Evolutionary conservation across 1,140 invertebrate species (phyloP).

Genomic region (Hyphantria cunea): DNA sequence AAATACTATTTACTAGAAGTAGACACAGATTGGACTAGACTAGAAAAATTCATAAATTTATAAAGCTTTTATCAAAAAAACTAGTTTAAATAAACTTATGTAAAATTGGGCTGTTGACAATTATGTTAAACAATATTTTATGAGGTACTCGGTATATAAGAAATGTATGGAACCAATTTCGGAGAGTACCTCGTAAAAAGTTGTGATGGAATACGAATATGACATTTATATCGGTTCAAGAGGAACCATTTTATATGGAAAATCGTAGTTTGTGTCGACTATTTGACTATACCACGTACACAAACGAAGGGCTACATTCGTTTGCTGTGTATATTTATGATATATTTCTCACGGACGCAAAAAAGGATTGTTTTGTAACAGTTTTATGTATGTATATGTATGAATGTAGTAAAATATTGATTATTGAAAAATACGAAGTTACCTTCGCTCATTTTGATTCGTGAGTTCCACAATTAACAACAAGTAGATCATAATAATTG

Average conservation of each 20-base stretch:
- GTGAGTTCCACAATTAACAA: no score
- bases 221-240: slow-evolving; percentile 37
- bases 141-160: slow-evolving; percentile 22
- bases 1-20: no score
- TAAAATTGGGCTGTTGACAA: not conserved
- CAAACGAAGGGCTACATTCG: slow-evolving; percentile 22
- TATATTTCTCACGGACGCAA: slow-evolving; percentile 11
- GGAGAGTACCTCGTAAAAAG: slow-evolving; percentile 53
- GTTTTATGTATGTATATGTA: not conserved
- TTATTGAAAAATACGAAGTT: no score
- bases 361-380: slow-evolving; percentile 11
- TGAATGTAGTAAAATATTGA: not conserved
- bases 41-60: no score
- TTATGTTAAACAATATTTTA: slow-evolving; percentile 24
- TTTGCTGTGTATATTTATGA: slow-evolving; percentile 15
- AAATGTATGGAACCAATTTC: slow-evolving; percentile 46
- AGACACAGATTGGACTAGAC: no score
- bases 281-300: slow-evolving; percentile 15
- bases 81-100: no score
- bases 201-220: slow-evolving; percentile 36
- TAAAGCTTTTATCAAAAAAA: no score
- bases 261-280: slow-evolving; percentile 21
- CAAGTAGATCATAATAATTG: no score
- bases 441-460: no score
- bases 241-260: slow-evolving; percentile 34